Base-by-base conservation (phyloP, 1,140 invertebrate species). In the Drosophila arizonae region DNA sequence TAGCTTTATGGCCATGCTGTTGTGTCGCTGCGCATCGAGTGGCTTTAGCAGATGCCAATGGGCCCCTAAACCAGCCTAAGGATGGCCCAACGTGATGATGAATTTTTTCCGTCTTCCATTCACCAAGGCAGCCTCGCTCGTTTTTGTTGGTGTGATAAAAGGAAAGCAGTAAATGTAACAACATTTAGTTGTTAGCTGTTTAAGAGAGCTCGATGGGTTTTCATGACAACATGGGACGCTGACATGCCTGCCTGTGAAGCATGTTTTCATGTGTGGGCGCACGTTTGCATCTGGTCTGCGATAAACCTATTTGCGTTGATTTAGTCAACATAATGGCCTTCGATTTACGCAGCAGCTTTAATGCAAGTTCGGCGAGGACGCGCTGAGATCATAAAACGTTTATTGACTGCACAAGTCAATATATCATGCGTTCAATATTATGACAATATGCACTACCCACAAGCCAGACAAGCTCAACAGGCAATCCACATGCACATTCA, bases 331-430 rank as follows among this genome's bases (percentile, higher is more conserved):
- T 48, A 60, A 60, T 60, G 11, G 57, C 17, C n/a, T 36, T 50
- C 46, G 45, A 50, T 62, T 62, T 62, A 50, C 28, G 17, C 55
- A 58, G 36, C 60, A 57, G 60, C 46, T 74, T 75, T 71, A 69
- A 70, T 76, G 61, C 57, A 72, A 72, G 55, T 64, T 63, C 60
- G 28, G 50, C 55, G 61, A 11, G 17, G 45, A 68, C 41, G 39
- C 72, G 66, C 52, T 90, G 79, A 77, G 89, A 81, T 76, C 69
- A 80, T 81, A 77, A 89, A 90, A 81, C 73, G 74, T 84, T 84
- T 87, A 90, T 90, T 84, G 87, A 87, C 76, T 82, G 79, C 74
- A 88, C 85, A 90, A 76, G 84, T 90, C 77, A 86, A 90, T 90
- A 90, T 90, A 87, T 90, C 89, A 89, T 87, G 68, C 67, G 73